These are phyloP conservation scores for Xestobium rufovillosum DNA, from an alignment of 2,888 invertebrate species.

Conservation along the genomic window DNA sequence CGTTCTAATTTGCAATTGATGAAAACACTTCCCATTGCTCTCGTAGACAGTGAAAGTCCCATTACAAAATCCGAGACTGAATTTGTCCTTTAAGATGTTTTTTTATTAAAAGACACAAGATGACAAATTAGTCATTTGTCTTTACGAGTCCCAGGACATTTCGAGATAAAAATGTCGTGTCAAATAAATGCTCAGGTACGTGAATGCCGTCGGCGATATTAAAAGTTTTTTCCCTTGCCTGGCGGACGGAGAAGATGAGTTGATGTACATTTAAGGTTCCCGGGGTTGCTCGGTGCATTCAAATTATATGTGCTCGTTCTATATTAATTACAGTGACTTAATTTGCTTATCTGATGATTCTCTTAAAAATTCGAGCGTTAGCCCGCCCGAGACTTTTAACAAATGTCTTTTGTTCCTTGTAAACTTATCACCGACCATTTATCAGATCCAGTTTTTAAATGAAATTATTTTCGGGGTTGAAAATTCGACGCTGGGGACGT, in stretches of 20 bases:
- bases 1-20: too few species aligned
- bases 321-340: conserved; percentile 1
- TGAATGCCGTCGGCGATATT: conserved; percentile 29
- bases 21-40: conserved; percentile 1
- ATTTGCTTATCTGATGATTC: too few species aligned
- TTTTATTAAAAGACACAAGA: conserved; percentile 26
- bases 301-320: conserved; percentile 1
- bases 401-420: too few species aligned
- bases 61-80: conserved; percentile 5
- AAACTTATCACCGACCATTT: too few species aligned
- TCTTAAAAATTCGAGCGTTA: too few species aligned
- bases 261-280: conserved; percentile 1
- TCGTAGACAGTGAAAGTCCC: neutral
- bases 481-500: too few species aligned
- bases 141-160: conserved; percentile 26
- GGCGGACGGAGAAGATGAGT: conserved; percentile 3
- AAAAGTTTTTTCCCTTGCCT: conserved; percentile 22
- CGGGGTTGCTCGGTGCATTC: neutral
- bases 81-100: conserved; percentile 24
- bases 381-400: too few species aligned
- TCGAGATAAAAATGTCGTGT: conserved; percentile 33
- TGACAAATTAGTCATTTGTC: conserved; percentile 31
- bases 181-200: conserved; percentile 35
- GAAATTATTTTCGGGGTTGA: too few species aligned
- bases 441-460: too few species aligned